A percentile compares a stretch with the other conserved stretches of the same genome.
Conservation (phyloP, 1,140 invertebrate species). For the Aphis gossypii region DNA sequence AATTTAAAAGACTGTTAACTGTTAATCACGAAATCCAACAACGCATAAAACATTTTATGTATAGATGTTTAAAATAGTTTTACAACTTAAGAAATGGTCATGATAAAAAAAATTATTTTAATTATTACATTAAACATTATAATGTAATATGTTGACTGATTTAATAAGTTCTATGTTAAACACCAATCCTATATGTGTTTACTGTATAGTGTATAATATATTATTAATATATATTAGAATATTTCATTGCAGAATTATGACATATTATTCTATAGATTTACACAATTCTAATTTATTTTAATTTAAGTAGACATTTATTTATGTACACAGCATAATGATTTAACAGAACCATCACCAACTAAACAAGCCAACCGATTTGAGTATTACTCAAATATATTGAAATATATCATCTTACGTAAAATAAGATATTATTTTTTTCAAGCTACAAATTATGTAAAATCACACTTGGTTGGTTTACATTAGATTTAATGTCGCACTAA, state of each 20-base stretch:
- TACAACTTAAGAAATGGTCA: no score
- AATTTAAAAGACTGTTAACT: no score
- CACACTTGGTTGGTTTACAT: background rate
- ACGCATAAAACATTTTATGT: no score
- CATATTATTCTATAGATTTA: background rate
- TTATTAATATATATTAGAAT: no score
- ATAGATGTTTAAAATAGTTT: no score
- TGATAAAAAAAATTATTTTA: no score
- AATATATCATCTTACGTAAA: constrained; percentile 20
- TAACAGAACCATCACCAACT: background rate
- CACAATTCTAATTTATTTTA: background rate
- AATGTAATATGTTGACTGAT: no score
- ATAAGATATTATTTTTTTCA: background rate
- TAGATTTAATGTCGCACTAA: constrained; percentile 36
- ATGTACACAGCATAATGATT: background rate
- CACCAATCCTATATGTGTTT: no score
- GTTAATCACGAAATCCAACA: no score
- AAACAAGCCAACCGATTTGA: background rate
- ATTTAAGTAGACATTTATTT: background rate
- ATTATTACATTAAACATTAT: no score
- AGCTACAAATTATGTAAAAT: background rate
- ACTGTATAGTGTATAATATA: no score
- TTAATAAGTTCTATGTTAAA: background rate
- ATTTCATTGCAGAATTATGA: background rate
- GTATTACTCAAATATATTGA: background rate